Evolutionary conservation across 2,113 vertebrate genomes (phyloP), one percentile per base, ranked within the genome.

Genomic region (Laticauda laticaudata): DNA sequence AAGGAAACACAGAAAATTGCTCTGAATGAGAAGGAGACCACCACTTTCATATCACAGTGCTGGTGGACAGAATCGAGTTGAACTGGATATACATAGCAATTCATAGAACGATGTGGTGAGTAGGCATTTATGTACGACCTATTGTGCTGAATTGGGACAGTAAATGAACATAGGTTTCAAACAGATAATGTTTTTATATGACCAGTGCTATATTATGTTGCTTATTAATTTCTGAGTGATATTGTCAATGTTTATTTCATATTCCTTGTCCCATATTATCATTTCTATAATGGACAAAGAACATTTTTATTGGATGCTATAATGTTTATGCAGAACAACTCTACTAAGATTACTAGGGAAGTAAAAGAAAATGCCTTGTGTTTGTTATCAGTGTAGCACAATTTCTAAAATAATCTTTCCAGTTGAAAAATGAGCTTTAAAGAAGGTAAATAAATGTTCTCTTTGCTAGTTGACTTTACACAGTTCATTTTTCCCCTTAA

Each of bases 121-220:
- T n/a, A 12, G 64, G 29, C 29, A 10, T 64, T 34, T 75, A 75
- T 34, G n/a, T 75, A 5, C 64, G 39, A 20, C 69, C 34, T 81
- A 81, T 81, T 81, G 34, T 21, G 75, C 7, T 81, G 18, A 81
- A 81, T 81, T 81, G 34, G 34, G 18, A 20, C 75, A 81, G 75
- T 39, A 34, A 39, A 81, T 81, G 34, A 43, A 81, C 21, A 7
- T 21, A 81, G 69, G n/a, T 34, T 43, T 81, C 75, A 81, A 81
- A 21, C 34, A 81, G 18, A 54, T 4, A 9, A 88, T 64, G 90
- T 20, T 89, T 11, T 57, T 3, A 34, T 0, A 0, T 51, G 81
- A 87, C 93, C 1, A 1, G 87, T 8, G 0, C 94, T 94, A 55
- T 91, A 10, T 11, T 87, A n/a, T 93, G 2, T 2, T 90, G 3